Evolutionary conservation across 2,888 invertebrate genomes (phyloP).

Genomic region (Agrypnus murinus): DNA sequence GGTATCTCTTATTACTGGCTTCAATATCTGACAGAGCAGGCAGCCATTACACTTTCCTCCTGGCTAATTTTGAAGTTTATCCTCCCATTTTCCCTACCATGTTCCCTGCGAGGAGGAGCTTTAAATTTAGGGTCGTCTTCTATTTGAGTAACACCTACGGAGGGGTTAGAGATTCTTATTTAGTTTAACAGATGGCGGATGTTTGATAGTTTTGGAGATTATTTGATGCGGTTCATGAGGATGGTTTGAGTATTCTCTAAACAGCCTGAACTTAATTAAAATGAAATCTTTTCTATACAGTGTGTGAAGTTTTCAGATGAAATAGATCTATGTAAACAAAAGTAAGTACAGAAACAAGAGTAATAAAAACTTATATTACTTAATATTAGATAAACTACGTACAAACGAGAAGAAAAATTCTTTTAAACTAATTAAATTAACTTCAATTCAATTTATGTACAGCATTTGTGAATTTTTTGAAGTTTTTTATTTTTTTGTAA

Average conservation of each 20-base stretch:
- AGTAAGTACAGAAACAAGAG: no score
- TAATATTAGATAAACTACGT: no score
- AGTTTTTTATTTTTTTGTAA: no score
- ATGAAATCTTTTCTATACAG: no score
- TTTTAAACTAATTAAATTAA: no score
- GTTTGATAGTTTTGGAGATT: conserved; percentile 20
- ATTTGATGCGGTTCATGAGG: not conserved
- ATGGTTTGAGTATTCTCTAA: conserved; percentile 23
- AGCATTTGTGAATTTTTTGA: no score
- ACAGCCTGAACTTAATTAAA: no score
- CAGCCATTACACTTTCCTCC: conserved; percentile 70
- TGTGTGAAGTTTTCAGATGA: no score
- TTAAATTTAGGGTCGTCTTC: conserved; percentile 48
- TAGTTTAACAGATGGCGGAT: conserved; percentile 37
- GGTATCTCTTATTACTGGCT: conserved; percentile 70
- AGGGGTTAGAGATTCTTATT: conserved; percentile 3
- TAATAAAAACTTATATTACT: no score
- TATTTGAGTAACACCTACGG: conserved; percentile 48
- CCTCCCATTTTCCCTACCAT: conserved; percentile 60
- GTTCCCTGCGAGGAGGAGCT: conserved; percentile 48
- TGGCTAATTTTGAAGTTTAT: conserved; percentile 63
- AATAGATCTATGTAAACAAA: no score
- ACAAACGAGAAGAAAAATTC: no score
- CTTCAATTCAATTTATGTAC: no score
- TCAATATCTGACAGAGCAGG: conserved; percentile 68